Evolutionary conservation across 1,140 invertebrate species (phyloP), one percentile per base, ranked within the genome.

Genomic region (Piezodorus guildinii): DNA sequence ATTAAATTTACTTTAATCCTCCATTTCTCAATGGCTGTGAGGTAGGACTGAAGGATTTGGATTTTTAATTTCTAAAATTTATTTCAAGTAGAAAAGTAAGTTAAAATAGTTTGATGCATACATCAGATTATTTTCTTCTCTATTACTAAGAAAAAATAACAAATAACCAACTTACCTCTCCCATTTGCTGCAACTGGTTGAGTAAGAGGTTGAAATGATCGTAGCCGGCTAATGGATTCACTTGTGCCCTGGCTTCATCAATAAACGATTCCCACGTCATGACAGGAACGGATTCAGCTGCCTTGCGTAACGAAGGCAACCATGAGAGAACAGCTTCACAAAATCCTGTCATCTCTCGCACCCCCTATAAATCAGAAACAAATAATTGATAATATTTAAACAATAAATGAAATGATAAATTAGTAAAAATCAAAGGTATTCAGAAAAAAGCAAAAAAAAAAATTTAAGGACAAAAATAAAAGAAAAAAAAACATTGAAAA

Each of bases 201-300:
- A 86, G 77, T 12, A 88, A 72, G 69, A 83, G 79, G 43, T 79
- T 77, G 67, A 87, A 77, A 71, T 88, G 84, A 12, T 83, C 80
- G 67, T 86, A 83, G 19, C 79, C 80, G 16, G 84, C 83, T 17
- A 89, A 73, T 17, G 85, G 81, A 73, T 89, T 89, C 2, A 88
- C 80, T 65, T 84, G 78, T 52, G 74, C 72, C 27, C 83, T 74
- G 9, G 86, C 74, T 66, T 83, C 73, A 21, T 83, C 78, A 30
- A 80, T 76, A 73, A 88, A 87, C 62, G 79, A 75, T n/a, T 77
- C 72, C 79, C 81, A 84, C n/a, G 80, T 77, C 66, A 88, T 76
- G 1, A 88, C 83, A 0, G 86, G 86, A 73, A 85, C 86, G 19
- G 78, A 75, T 68, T 75, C 72, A 25, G 73, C 73, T 5, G 74